Percentiles rank a stretch among this genome's conserved stretches.
Evolutionary conservation across 2,888 invertebrate species (phyloP).

Genomic region (Sinodicranocentrus sp.): DNA sequence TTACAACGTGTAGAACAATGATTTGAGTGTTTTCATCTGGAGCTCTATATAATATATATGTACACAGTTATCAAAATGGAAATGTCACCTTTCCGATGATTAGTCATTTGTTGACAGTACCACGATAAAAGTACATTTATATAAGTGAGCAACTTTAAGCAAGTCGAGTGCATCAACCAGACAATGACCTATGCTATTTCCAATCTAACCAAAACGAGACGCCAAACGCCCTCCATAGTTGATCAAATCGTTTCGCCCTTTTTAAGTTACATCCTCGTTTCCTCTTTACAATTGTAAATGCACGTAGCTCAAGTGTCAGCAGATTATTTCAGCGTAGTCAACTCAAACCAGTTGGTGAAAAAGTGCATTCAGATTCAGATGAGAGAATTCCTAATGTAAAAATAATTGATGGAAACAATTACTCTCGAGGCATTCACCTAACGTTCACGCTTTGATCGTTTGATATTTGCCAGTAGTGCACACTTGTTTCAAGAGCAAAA

Average conservation of each 20-base stretch:
- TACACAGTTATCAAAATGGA: slow-evolving; percentile 55
- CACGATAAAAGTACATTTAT: slow-evolving; percentile 27
- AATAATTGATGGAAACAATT: slow-evolving; percentile 66
- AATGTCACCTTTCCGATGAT: slow-evolving; percentile 64
- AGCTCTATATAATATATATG: not conserved
- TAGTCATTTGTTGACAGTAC: slow-evolving; percentile 65
- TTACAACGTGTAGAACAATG: slow-evolving; percentile 21
- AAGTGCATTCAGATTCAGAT: not conserved
- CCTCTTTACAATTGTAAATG: not conserved
- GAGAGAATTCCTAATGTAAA: slow-evolving; percentile 38
- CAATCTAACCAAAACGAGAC: not conserved
- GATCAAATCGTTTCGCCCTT: not conserved
- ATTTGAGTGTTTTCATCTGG: slow-evolving; percentile 13
- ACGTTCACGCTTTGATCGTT: too few relatives aligned
- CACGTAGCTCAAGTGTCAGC: too few relatives aligned
- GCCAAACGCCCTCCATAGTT: not conserved
- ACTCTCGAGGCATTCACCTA: too few relatives aligned
- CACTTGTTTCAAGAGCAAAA: too few relatives aligned
- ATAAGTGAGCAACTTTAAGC: slow-evolving; percentile 14
- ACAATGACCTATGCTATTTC: slow-evolving; percentile 29
- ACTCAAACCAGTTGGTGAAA: too few relatives aligned
- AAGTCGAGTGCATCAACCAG: slow-evolving; percentile 40
- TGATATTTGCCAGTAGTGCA: not conserved
- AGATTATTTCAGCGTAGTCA: too few relatives aligned
- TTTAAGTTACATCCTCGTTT: not conserved